Evolutionary conservation across 2,888 invertebrate genomes (phyloP), one percentile per base, ranked within the genome.

Genomic region (Lasioglossum calceatum): DNA sequence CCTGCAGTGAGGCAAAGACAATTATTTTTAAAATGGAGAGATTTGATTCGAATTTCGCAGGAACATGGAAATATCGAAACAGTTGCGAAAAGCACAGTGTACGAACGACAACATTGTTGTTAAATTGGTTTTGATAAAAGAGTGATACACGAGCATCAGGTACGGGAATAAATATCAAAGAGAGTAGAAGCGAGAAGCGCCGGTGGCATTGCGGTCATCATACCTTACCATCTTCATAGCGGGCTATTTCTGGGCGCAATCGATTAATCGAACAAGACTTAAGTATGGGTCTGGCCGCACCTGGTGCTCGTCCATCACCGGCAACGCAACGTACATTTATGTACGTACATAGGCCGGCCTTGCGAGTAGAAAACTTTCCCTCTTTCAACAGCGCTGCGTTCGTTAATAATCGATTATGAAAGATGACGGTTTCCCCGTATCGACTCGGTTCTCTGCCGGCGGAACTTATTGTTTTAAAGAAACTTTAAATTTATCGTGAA

Each of bases 341-440:
- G 89, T 88, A 87, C 87, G 86, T 81, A 82, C 82, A 82, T 71
- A 79, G 85, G 76, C 76, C 84, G 87, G 85, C 84, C 87, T 86
- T 78, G 85, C 89, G 89, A 91, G 88, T 83, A 84, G 90, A 88
- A 90, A 91, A 91, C 88, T 88, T 87, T 86, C 87, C 87, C 89
- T 88, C 89, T 91, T 88, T 88, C 85, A 89, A 64, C 87, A 79
- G 84, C 61, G 74, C 87, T 77, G 81, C 88, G 88, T 93, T 93
- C 92, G 92, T 93, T 94, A 94, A 94, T 94, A 94, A 94, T 94
- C 94, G 93, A 94, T 94, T 93, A 93, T 92, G 92, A 93, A 92
- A 88, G 91, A 92, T 92, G 92, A 92, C 92, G 92, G 90, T 91
- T 93, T 92, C 91, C 85, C 83, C 88, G 91, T 92, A 92, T 92